Conservation (phyloP, 2,888 invertebrate species). For the Mycogona germanica region DNA sequence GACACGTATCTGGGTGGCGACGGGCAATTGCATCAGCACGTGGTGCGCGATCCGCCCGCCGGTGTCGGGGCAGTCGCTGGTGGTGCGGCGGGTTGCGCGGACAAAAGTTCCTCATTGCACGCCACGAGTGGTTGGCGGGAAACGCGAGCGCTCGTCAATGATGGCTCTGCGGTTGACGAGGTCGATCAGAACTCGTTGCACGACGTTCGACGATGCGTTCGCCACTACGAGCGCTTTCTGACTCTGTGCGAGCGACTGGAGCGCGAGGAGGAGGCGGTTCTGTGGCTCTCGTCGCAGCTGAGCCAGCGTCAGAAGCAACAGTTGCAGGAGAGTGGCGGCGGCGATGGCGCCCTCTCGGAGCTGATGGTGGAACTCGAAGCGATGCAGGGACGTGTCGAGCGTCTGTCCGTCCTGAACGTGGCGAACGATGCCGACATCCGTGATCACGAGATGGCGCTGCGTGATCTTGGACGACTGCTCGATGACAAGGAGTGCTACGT, state of each 20-base stretch:
- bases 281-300: conserved; percentile 48
- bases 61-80: conserved; percentile 5
- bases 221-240: conserved; percentile 56
- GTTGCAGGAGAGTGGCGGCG: neutral
- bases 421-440: conserved; percentile 28
- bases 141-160: conserved; percentile 18
- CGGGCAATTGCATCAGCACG: conserved; percentile 27
- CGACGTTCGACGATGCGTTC: conserved; percentile 48
- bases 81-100: conserved; percentile 22
- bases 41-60: neutral
- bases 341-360: neutral
- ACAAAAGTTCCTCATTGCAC: neutral
- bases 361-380: conserved; percentile 25
- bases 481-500: conserved; percentile 28
- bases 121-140: neutral
- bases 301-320: conserved; percentile 17
- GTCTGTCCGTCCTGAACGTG: conserved; percentile 24
- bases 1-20: conserved; percentile 54
- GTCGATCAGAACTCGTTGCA: conserved; percentile 45
- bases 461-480: conserved; percentile 28
- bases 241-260: conserved; percentile 59
- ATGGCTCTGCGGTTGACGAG: conserved; percentile 41
- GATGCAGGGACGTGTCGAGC: conserved; percentile 27
- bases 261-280: conserved; percentile 57
- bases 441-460: conserved; percentile 28